Base-by-base conservation (phyloP, 37 sponge, comb jelly and placozoan genomes). In the Tethya wilhelma region DNA sequence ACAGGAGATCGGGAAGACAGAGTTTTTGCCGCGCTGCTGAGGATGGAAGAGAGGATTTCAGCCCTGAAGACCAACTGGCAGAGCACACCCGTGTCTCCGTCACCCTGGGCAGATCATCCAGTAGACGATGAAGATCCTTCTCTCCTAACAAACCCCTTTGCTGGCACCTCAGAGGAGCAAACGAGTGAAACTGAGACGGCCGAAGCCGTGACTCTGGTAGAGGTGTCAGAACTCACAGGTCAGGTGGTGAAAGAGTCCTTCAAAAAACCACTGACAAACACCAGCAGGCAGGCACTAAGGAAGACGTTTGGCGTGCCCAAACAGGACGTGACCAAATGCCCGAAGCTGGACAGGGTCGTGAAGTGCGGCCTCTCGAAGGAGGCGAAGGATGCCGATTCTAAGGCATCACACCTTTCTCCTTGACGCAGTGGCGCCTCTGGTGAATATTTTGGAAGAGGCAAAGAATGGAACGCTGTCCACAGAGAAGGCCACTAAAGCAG, bases 361-460 rank as follows among this genome's bases (percentile, higher is more conserved):
- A 60, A 60, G 53, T 9, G 53, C 9, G 14, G 14, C 53, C 9
- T 49, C 53, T 49, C 53, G 14, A 49, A 49, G 53, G 53, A 49
- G 14, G 14, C 53, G 9, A 49, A 49, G 53, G 53, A 60, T 26
- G 23, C 25, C 11, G 28, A 25, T 23, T 25, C 6, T 60, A 17
- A 70, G 49, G 29, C 29, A 25, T 6, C 71, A 70, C 29, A 70
- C 71, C 4, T 31, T 70, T 25, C 8, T 44, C 6, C 46, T 70
- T 4, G 71, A 70, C 29, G 71, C 71, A 17, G 71, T 70, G 31
- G 71, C 71, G 25, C 71, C 71, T 8, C 49, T 44, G 49, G n/a
- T 23, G 28, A 8, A 44, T 31, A 41, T 70, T 23, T 8, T 70
- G 49, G 71, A 70, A 31, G 49, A 23, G 28, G 44, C 49, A 3